A percentile compares a stretch with the other conserved stretches of the same genome.
Evolutionary conservation across 2,113 vertebrate genomes (phyloP).

Genomic region (Poecile atricapillus): DNA sequence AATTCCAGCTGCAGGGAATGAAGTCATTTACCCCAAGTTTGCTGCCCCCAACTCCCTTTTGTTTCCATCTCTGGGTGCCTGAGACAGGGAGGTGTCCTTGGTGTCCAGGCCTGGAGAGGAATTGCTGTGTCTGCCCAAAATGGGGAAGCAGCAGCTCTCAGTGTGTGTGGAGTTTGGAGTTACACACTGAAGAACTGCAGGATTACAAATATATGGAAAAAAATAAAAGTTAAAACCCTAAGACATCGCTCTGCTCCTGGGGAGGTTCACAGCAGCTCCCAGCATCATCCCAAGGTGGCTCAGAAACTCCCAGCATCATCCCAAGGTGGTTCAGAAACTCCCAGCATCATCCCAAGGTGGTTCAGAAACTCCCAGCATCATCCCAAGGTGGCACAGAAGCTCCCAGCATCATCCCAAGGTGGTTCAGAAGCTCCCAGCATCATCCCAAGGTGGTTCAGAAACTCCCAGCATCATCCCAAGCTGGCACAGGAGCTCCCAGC

Average conservation of each 20-base stretch:
- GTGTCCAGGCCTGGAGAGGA: not conserved
- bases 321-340: rapidly evolving
- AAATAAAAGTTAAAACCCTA: not conserved
- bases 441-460: rapidly evolving
- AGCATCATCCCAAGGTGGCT: rapidly evolving
- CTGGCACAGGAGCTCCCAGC: too few species aligned
- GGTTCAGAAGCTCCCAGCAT: not conserved
- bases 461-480: rapidly evolving
- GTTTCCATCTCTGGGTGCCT: too few species aligned
- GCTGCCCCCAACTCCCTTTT: not conserved
- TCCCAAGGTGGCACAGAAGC: not conserved
- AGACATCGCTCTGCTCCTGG: not conserved
- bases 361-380: too few species aligned
- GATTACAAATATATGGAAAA: rapidly evolving
- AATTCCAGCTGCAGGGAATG: not conserved
- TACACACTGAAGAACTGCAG: not conserved
- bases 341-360: rapidly evolving
- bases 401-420: rapidly evolving
- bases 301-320: not conserved
- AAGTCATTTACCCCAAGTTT: not conserved
- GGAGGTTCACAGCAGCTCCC: not conserved
- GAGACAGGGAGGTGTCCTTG: too few species aligned
- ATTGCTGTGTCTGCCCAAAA: not conserved
- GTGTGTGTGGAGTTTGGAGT: not conserved
- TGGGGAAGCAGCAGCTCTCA: not conserved